phyloP scores from a whole-genome alignment of 2,113 vertebrate species.

The Macheiramphus alcinus region DNA sequence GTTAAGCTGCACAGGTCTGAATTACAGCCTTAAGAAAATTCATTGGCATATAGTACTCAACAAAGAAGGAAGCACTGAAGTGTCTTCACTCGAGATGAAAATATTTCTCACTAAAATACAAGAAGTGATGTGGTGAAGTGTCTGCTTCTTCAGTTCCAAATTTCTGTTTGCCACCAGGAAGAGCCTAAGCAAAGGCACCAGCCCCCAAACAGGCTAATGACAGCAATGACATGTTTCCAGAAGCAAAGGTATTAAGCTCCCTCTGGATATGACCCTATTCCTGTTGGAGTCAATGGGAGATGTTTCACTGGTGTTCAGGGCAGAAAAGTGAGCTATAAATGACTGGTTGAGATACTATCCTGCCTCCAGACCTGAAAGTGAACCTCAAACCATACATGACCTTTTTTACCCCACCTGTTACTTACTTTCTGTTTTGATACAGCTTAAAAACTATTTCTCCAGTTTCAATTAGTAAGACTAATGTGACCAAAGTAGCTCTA shows the following conservation, averaged over 20 bases:
- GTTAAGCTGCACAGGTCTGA: neutral
- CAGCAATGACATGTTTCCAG: neutral
- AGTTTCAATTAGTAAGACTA: neutral
- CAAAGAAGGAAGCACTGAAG: neutral
- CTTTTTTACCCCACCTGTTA: neutral
- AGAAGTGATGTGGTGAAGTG: neutral
- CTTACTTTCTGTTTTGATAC: neutral
- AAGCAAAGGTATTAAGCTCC: neutral
- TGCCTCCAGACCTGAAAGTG: neutral
- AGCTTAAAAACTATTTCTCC: neutral
- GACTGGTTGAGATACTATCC: neutral
- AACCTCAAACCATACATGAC: neutral
- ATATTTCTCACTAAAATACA: neutral
- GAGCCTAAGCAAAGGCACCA: neutral
- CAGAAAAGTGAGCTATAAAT: neutral
- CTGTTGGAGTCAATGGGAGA: neutral
- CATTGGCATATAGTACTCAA: neutral
- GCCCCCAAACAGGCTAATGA: neutral
- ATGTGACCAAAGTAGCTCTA: neutral
- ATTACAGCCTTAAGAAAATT: neutral
- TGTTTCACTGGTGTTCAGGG: neutral
- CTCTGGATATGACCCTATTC: neutral
- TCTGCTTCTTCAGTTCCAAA: neutral
- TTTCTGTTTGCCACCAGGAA: neutral
- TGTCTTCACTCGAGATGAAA: neutral